These are phyloP conservation scores for Macrosiphum euphorbiae DNA, from an alignment of 2,888 invertebrate genomes.

Conservation along the genomic window DNA sequence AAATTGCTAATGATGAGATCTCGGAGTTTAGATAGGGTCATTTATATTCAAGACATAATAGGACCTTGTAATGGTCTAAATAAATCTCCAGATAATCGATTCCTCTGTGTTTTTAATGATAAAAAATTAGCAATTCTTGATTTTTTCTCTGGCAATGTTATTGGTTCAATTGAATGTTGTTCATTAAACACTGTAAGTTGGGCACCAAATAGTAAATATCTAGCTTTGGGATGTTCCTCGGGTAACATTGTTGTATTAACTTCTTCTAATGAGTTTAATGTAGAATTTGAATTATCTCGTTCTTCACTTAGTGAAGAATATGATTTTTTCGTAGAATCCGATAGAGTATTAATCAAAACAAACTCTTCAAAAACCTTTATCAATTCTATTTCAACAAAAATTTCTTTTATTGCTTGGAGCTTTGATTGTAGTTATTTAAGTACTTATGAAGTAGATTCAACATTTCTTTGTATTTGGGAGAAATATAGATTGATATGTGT, in stretches of 20 bases:
- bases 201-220: constrained; percentile 49
- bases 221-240: constrained; percentile 52
- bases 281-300: constrained; percentile 27
- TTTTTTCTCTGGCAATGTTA: constrained; percentile 43
- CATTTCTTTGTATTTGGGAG: constrained; percentile 51
- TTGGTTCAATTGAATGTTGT: constrained; percentile 9
- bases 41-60: constrained; percentile 49
- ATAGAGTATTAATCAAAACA: constrained; percentile 23
- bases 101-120: constrained; percentile 46
- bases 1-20: constrained; percentile 51
- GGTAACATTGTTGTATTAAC: constrained; percentile 39
- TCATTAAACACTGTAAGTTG: constrained; percentile 27
- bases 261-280: constrained; percentile 44
- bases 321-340: constrained; percentile 45
- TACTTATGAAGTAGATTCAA: constrained; percentile 42
- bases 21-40: background rate
- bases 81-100: constrained; percentile 45
- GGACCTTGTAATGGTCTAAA: constrained; percentile 44
- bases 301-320: background rate
- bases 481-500: constrained; percentile 44
- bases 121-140: constrained; percentile 40
- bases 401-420: constrained; percentile 52
- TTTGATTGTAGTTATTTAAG: constrained; percentile 41
- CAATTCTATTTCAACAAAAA: constrained; percentile 3
- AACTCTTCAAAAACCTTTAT: background rate